These are phyloP conservation scores for Myotis davidii DNA, from an alignment of 2,113 vertebrate genomes.

Conservation along the genomic window DNA sequence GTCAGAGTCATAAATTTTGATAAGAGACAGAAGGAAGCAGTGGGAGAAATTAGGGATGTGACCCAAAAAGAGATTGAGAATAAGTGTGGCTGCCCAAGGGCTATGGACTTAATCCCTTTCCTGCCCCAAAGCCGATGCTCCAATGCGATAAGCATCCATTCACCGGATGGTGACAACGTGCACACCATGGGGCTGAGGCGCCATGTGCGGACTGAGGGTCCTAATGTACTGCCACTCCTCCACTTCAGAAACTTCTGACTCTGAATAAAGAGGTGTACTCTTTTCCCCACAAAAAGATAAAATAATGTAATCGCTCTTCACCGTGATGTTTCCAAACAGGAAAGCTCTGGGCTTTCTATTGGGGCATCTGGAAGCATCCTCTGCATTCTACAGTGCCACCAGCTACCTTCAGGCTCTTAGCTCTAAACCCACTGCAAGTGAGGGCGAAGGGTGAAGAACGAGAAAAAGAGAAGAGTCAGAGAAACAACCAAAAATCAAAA, in stretches of 20 bases:
- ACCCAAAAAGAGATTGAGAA: not conserved
- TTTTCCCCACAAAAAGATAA: not conserved
- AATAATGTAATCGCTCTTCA: not conserved
- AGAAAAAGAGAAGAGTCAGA: not conserved
- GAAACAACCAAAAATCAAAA: not conserved
- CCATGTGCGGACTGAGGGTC: no score
- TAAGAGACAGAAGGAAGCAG: not conserved
- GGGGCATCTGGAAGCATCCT: not conserved
- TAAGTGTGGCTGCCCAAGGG: not conserved
- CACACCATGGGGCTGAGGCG: not conserved
- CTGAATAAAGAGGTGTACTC: not conserved
- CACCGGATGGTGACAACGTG: rapidly evolving
- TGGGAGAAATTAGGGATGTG: not conserved
- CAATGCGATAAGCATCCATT: not conserved
- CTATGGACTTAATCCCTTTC: not conserved
- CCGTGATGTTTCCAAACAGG: not conserved
- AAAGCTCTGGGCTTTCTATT: not conserved
- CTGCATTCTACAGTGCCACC: not conserved
- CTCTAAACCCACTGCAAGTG: not conserved
- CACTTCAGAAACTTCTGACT: not conserved
- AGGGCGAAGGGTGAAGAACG: not conserved
- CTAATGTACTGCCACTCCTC: not conserved
- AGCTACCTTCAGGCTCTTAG: not conserved
- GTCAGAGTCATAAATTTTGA: not conserved
- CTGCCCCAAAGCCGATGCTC: not conserved